These are phyloP conservation scores for Gymnocypris eckloni DNA, from an alignment of 2,797 vertebrate genomes.

Conservation along the genomic window DNA sequence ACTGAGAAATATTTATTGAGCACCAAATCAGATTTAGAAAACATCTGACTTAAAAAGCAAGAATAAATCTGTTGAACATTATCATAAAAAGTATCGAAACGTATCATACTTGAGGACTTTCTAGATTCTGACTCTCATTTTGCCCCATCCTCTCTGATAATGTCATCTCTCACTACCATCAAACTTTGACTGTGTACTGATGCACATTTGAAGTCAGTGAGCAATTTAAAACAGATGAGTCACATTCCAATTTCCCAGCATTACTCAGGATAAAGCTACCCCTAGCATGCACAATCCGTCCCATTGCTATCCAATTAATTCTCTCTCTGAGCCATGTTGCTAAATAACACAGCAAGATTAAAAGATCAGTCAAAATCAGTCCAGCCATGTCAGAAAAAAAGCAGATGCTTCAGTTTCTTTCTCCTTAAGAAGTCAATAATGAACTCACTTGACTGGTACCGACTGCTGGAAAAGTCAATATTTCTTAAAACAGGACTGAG, in stretches of 20 bases:
- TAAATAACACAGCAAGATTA: conserved; percentile 59
- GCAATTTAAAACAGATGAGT: conserved; percentile 60
- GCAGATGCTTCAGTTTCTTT: conserved; percentile 28
- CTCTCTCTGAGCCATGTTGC: conserved; percentile 54
- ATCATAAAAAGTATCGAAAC: no score
- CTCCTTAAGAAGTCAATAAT: conserved; percentile 36
- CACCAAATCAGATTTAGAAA: not conserved
- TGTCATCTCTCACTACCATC: conserved; percentile 28
- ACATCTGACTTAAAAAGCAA: conserved; percentile 35
- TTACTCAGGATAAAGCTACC: conserved; percentile 52
- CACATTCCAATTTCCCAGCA: conserved; percentile 54
- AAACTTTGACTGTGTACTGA: conserved; percentile 46
- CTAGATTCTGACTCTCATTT: conserved; percentile 53
- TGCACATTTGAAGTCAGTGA: conserved; percentile 58
- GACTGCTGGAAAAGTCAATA: conserved; percentile 7
- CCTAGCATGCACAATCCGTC: conserved; percentile 51
- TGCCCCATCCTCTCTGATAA: conserved; percentile 38
- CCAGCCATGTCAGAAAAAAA: conserved; percentile 34
- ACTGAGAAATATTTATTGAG: not conserved
- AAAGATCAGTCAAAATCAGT: conserved; percentile 57
- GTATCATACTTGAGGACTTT: conserved; percentile 38
- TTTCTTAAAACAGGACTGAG: conserved; percentile 37
- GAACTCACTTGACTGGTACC: conserved; percentile 39
- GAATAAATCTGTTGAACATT: conserved; percentile 24
- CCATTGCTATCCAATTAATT: conserved; percentile 61